Conservation (phyloP, 2,797 vertebrate species). For the Pipistrellus pipistrellus region DNA sequence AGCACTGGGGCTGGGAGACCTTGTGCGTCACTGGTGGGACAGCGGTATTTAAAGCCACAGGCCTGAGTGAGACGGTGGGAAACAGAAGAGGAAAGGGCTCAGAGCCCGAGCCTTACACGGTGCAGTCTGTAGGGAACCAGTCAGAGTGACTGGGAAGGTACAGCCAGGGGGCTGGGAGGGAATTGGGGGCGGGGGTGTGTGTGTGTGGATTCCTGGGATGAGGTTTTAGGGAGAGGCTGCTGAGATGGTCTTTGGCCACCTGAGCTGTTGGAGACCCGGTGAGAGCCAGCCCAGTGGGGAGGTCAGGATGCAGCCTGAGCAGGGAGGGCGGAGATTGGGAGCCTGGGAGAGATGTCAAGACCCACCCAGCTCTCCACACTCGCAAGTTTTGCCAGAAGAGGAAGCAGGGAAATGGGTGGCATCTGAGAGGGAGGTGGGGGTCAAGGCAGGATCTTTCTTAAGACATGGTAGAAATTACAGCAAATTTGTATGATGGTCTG, state of each 20-base stretch:
- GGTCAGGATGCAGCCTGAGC: background rate
- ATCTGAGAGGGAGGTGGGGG: background rate
- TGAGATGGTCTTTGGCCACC: background rate
- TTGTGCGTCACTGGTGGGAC: accelerated
- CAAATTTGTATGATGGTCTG: background rate
- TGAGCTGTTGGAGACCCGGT: background rate
- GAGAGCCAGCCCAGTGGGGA: background rate
- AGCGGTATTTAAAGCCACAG: background rate
- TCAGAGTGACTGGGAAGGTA: accelerated
- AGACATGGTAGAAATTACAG: background rate
- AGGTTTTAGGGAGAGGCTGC: background rate
- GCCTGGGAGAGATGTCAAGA: background rate
- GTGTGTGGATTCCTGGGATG: background rate
- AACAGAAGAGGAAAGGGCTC: background rate
- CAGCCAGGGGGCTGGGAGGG: background rate
- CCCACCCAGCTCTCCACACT: too few species aligned
- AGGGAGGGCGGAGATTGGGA: too few species aligned
- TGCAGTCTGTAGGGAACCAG: background rate
- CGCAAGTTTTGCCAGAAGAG: background rate
- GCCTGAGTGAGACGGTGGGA: background rate
- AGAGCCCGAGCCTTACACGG: background rate
- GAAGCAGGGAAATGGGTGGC: background rate
- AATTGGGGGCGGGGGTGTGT: background rate
- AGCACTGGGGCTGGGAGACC: background rate
- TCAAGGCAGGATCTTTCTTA: background rate